Conservation (phyloP, 2,888 invertebrate genomes). For the Conus canariensis region DNA sequence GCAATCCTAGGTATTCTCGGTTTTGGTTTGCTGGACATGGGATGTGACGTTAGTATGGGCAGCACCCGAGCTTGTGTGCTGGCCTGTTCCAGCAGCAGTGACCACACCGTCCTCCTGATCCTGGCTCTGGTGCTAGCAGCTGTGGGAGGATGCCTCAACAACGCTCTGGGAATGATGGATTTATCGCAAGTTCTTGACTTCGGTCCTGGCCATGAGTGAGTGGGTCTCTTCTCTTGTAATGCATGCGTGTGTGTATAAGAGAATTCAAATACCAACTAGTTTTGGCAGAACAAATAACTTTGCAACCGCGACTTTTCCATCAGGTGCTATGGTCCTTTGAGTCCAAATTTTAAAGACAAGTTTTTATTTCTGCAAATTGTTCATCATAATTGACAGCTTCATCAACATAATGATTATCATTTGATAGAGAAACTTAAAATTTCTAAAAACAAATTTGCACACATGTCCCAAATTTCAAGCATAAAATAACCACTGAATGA, state of each 20-base stretch:
- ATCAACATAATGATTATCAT: no score
- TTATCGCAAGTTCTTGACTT: slow-evolving; percentile 19
- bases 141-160: slow-evolving; percentile 1
- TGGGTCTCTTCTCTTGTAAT: background rate
- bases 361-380: no score
- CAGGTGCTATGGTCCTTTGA: no score
- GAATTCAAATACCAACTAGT: no score
- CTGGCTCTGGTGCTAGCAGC: slow-evolving; percentile 25
- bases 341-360: no score
- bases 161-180: background rate
- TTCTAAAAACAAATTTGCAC: no score
- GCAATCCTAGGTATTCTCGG: background rate
- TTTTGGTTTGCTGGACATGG: background rate
- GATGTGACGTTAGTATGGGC: background rate
- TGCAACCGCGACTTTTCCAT: no score
- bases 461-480: no score
- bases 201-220: slow-evolving; percentile 15
- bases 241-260: background rate
- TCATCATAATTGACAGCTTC: no score
- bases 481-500: no score
- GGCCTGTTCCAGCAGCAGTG: background rate
- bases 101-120: slow-evolving; percentile 18
- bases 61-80: slow-evolving; percentile 15
- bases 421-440: no score
- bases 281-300: no score